Evolutionary conservation across 1,140 invertebrate species (phyloP), one percentile per base, ranked within the genome.

Genomic region (Rhynchophorus ferrugineus): DNA sequence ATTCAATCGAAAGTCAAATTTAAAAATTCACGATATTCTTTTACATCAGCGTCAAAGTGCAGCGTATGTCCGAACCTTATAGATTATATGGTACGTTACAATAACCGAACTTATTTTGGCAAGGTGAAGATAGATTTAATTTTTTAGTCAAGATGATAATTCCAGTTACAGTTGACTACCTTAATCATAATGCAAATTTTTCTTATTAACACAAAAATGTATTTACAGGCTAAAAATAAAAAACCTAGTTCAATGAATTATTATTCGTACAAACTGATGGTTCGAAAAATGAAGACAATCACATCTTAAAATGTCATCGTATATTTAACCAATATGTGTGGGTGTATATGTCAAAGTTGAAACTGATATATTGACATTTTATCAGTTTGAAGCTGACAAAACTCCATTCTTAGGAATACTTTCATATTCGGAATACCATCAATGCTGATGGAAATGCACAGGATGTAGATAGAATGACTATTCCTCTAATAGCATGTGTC

Each of bases 321-420:
- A 54, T 75, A 38, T 71, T 68, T 53, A 62, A 71, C 49, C 65
- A 73, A 57, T 72, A 59, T 58, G 47, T 38, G 72, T 73, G 36
- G 71, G 77, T 61, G 71, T 74, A 65, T 75, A 71, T 62, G 64
- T 65, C 1, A 75, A 74, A 67, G 64, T 76, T 21, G 74, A 76
- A 67, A 69, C 58, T 2, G 67, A 73, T 56, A 51, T 69, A 38
- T 58, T 75, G n/a, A 47, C 63, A 54, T 75, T 60, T 49, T n/a
- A 69, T 73, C 29, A 35, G 63, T 24, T 59, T 64, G n/a, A 70
- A 75, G 57, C 73, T 77, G 61, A 57, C 35, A 66, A 60, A 71
- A 69, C 65, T 73, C 65, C 64, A 68, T 57, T 56, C 57, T 49
- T 53, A 59, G 38, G 49, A 59, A 36, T 57, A 59, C 33, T 56